phyloP scores from a whole-genome alignment of 2,888 invertebrate species.

The Trissolcus brochymenae region DNA sequence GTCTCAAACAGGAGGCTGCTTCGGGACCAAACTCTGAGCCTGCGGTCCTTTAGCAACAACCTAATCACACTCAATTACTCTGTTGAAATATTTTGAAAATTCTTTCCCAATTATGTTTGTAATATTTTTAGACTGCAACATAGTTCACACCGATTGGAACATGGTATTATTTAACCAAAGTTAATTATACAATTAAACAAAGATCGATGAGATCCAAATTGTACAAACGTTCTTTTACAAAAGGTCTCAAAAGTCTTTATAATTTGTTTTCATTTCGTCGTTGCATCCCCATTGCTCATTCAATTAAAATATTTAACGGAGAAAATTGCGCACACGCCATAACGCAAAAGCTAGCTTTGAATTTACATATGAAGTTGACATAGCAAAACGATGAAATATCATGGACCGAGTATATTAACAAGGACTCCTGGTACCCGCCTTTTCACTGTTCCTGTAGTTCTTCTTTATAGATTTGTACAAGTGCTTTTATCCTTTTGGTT shows the following conservation, averaged over 20 bases:
- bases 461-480: constrained; percentile 48
- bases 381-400: constrained; percentile 57
- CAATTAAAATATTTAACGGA: constrained; percentile 12
- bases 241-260: no score
- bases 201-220: no score
- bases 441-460: constrained; percentile 57
- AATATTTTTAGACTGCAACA: no score
- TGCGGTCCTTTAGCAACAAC: constrained; percentile 47
- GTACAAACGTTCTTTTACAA: no score
- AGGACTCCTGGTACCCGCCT: constrained; percentile 54
- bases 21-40: constrained; percentile 49
- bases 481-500: constrained; percentile 48
- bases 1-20: constrained; percentile 49
- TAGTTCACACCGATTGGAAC: no score
- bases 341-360: constrained; percentile 28
- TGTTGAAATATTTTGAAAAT: constrained; percentile 8
- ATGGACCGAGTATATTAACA: constrained; percentile 46
- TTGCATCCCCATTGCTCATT: constrained; percentile 11
- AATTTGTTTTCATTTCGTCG: not conserved
- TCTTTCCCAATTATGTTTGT: not conserved
- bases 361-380: constrained; percentile 55
- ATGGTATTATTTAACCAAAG: no score
- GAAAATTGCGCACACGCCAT: constrained; percentile 29
- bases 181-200: no score
- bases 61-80: constrained; percentile 41